Percentiles rank a stretch among this genome's conserved stretches.
These are phyloP conservation scores for Bombus pascuorum DNA, from an alignment of 1,140 invertebrate genomes.

Conservation along the genomic window DNA sequence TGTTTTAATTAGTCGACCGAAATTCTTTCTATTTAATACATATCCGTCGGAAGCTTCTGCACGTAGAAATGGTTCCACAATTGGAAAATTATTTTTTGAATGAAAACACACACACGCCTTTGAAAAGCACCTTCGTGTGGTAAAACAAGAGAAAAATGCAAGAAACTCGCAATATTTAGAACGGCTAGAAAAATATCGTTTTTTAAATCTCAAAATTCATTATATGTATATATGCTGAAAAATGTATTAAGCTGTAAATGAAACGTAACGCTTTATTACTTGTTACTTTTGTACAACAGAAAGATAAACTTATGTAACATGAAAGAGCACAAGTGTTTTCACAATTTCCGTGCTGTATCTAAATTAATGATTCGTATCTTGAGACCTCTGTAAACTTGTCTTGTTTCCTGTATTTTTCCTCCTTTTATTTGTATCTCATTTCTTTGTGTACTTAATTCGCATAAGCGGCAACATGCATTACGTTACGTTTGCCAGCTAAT, in stretches of 20 bases:
- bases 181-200: neutral
- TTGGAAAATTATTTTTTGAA: neutral
- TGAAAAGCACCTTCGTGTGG: too few relatives aligned
- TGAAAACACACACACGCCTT: neutral
- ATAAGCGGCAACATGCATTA: neutral
- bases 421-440: neutral
- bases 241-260: neutral
- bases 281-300: neutral
- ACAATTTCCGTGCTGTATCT: constrained; percentile 16
- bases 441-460: neutral
- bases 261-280: neutral
- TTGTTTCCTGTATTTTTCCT: neutral
- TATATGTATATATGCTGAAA: neutral
- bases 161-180: neutral
- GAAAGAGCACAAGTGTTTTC: neutral
- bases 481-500: neutral
- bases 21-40: neutral
- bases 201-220: neutral
- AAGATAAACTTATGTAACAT: neutral
- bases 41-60: too few relatives aligned
- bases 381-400: neutral
- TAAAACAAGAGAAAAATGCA: too few relatives aligned
- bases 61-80: neutral
- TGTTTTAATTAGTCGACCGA: neutral
- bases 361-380: constrained; percentile 34